Base-by-base conservation (phyloP, 2,113 vertebrate species). In the Nymphicus hollandicus region DNA sequence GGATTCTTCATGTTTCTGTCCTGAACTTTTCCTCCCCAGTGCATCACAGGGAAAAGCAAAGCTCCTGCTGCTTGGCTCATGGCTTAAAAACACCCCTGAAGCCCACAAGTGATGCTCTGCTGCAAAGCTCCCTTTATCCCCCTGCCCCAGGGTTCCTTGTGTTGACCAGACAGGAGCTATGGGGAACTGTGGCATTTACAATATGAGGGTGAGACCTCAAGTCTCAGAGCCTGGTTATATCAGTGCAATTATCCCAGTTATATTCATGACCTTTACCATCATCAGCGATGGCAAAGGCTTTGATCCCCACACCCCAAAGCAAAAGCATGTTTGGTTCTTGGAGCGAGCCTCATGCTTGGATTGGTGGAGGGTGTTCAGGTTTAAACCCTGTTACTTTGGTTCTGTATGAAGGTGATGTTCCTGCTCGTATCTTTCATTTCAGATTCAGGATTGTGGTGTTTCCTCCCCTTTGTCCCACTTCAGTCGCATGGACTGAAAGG, bases 141-240 rank as follows among this genome's bases (percentile, higher is more conserved):
- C 6, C 27, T 29, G 16, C 5, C 39, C 20, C 6, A 3, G 64
- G 41, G 25, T 12, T 53, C 37, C 29, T 41, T 0, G 0, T 3
- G 4, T 50, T 27, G 27, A 7, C 33, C 4, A 1, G 43, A 0
- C 9, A 22, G 64, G 17, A 27, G 60, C 50, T 58, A 11, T 1
- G 25, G 63, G 37, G 17, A 53, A 24, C 4, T 0, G 27, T 23
- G 20, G 23, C 22, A 4, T 49, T 52, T n/a, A 1, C 39, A 43
- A 1, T 0, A 1, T 0, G 11, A 25, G 29, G 28, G 58, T 5
- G 58, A 63, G 60, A 27, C 15, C 46, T 24, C 3, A 0, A 37
- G 13, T 47, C n/a, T 60, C 49, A 20, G n/a, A n/a, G 56, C 33
- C 49, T 60, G 14, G 7, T 47, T 64, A 13, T 13, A 20, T 31